These are phyloP conservation scores for Mallateleia sp. DNA, from an alignment of 2,888 invertebrate genomes.

Conservation along the genomic window DNA sequence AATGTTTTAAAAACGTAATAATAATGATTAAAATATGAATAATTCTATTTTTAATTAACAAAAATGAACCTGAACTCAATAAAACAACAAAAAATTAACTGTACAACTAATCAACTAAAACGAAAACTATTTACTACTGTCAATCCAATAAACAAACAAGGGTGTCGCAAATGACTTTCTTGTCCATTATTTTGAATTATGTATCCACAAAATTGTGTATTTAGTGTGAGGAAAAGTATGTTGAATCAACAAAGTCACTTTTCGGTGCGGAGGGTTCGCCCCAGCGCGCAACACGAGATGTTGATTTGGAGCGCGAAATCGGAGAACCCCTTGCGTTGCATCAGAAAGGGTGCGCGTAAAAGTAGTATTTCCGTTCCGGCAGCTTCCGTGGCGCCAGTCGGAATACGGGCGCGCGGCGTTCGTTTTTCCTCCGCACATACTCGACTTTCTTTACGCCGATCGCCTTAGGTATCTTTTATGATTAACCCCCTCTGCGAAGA, in stretches of 20 bases:
- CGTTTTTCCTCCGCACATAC: slow-evolving; percentile 56
- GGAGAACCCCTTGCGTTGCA: slow-evolving; percentile 74
- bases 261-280: slow-evolving; percentile 54
- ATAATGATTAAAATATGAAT: no score
- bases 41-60: no score
- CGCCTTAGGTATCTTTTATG: slow-evolving; percentile 68
- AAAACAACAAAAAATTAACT: not conserved
- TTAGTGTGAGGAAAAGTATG: slow-evolving; percentile 67
- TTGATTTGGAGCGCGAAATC: slow-evolving; percentile 85
- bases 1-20: no score
- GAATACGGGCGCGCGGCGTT: slow-evolving; percentile 59
- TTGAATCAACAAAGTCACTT: slow-evolving; percentile 72
- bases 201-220: slow-evolving; percentile 75
- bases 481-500: slow-evolving; percentile 85
- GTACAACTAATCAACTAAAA: not conserved
- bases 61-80: no score
- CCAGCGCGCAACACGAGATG: slow-evolving; percentile 86
- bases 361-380: slow-evolving; percentile 88
- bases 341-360: slow-evolving; percentile 85
- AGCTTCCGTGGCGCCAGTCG: slow-evolving; percentile 87
- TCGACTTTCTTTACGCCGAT: slow-evolving; percentile 58
- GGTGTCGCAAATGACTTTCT: slow-evolving; percentile 30
- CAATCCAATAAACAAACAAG: slow-evolving; percentile 48
- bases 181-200: slow-evolving; percentile 69
- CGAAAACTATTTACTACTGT: not conserved